A percentile compares a stretch with the other conserved stretches of the same genome.
Evolutionary conservation across 2,797 vertebrate species (phyloP).

Genomic region (Acomys russatus): DNA sequence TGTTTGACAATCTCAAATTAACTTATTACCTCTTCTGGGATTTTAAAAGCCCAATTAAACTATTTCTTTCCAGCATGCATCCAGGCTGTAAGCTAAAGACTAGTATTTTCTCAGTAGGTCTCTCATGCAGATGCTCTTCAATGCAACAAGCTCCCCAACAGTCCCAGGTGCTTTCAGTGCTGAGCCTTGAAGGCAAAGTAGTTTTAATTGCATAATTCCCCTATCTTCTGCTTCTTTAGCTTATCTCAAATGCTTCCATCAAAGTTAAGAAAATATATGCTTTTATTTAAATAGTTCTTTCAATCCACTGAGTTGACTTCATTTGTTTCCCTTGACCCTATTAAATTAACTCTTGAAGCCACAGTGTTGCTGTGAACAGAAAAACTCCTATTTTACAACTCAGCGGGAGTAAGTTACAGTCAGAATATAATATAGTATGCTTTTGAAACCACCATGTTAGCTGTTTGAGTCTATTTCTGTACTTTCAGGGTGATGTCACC

Average conservation of each 20-base stretch:
- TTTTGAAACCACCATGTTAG: background rate
- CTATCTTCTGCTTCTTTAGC: background rate
- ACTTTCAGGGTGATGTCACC: background rate
- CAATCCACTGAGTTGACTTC: background rate
- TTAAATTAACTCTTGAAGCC: background rate
- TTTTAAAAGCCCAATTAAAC: constrained; percentile 69
- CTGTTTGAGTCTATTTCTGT: background rate
- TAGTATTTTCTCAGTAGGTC: constrained; percentile 76
- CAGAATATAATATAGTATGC: background rate
- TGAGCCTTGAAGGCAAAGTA: constrained; percentile 60
- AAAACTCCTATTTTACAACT: background rate
- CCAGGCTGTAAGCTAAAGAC: constrained; percentile 58
- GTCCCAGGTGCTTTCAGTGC: constrained; percentile 58
- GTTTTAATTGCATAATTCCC: constrained; percentile 47
- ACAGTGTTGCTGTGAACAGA: background rate
- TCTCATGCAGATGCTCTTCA: constrained; percentile 20
- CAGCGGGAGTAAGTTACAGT: background rate
- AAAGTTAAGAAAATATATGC: background rate
- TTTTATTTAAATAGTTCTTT: constrained; percentile 31
- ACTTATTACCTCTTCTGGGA: constrained; percentile 61
- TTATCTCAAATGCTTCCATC: background rate
- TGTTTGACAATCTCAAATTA: constrained; percentile 71
- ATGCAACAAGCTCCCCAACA: constrained; percentile 17
- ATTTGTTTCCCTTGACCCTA: background rate
- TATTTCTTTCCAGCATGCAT: constrained; percentile 67